Conservation (phyloP, 1,140 invertebrate genomes). For the Brachionus angularis region DNA sequence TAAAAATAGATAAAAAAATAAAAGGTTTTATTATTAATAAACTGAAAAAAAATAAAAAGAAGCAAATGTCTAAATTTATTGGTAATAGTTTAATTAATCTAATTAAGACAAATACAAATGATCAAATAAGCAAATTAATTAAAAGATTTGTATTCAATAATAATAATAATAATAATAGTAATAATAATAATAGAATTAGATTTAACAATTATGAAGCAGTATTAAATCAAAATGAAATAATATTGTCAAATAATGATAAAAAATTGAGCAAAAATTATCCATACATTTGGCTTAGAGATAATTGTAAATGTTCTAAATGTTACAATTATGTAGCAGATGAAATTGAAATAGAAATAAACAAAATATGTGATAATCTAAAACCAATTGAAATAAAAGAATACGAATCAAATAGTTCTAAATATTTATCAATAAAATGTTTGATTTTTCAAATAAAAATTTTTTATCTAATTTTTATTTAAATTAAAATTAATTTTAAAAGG, state of each 20-base stretch:
- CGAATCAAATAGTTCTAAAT: slow-evolving; percentile 39
- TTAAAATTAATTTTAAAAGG: slow-evolving; percentile 45
- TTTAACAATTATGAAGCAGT: too few species aligned
- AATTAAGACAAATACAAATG: too few species aligned
- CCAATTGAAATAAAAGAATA: slow-evolving; percentile 39
- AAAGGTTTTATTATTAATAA: too few species aligned
- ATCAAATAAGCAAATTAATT: too few species aligned
- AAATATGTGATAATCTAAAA: slow-evolving; percentile 31
- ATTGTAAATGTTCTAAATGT: slow-evolving; percentile 51
- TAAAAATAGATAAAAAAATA: too few species aligned
- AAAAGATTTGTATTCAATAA: too few species aligned
- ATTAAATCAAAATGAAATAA: slow-evolving; percentile 20
- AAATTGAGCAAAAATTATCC: background rate
- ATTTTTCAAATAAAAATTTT: background rate
- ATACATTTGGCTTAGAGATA: slow-evolving; percentile 51
- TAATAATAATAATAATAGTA: too few species aligned
- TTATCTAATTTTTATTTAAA: slow-evolving; percentile 33
- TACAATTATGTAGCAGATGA: slow-evolving; percentile 49
- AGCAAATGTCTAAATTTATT: too few species aligned
- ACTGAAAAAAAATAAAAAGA: too few species aligned
- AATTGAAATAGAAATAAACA: slow-evolving; percentile 47
- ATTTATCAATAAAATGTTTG: slow-evolving; percentile 46
- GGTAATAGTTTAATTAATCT: too few species aligned
- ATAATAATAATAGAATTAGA: too few species aligned
- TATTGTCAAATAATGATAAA: background rate